Conservation (phyloP, 2,113 vertebrate species). For the Proterorhinus semilunaris region DNA sequence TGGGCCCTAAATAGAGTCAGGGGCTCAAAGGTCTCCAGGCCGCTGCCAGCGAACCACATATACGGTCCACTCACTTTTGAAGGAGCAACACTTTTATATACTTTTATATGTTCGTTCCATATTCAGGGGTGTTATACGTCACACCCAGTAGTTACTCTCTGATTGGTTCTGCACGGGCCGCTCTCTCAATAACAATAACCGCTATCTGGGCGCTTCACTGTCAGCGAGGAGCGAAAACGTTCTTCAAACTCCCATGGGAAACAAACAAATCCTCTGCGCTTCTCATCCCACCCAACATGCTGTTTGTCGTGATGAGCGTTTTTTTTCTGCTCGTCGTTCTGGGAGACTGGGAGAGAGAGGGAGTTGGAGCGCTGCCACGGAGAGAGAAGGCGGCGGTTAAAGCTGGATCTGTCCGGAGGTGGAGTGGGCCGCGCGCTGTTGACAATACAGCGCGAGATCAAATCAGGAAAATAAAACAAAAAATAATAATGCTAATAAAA, state of each 20-base stretch:
- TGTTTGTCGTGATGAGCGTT: neutral
- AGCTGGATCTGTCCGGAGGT: conserved; percentile 55
- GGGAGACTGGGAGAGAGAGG: conserved; percentile 3
- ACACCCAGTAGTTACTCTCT: no score
- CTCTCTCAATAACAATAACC: neutral
- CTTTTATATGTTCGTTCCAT: no score
- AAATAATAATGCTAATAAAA: conserved; percentile 1
- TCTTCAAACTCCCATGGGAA: neutral
- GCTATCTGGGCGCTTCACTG: neutral
- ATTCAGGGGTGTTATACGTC: no score
- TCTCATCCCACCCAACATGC: neutral
- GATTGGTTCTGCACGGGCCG: neutral
- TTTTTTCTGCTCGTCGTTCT: neutral
- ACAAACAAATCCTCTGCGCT: neutral
- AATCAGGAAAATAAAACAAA: conserved; percentile 42
- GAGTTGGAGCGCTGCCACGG: conserved; percentile 59
- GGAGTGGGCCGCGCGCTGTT: conserved; percentile 60
- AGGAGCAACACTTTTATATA: no score
- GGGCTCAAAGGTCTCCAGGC: no score
- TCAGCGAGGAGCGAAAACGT: neutral
- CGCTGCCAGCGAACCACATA: no score
- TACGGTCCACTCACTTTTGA: no score
- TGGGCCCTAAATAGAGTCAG: no score
- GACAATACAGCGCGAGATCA: conserved; percentile 39
- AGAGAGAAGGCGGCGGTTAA: conserved; percentile 63